Conservation (phyloP, 1,140 invertebrate genomes). For the Pseudachorutes palmiensis region DNA sequence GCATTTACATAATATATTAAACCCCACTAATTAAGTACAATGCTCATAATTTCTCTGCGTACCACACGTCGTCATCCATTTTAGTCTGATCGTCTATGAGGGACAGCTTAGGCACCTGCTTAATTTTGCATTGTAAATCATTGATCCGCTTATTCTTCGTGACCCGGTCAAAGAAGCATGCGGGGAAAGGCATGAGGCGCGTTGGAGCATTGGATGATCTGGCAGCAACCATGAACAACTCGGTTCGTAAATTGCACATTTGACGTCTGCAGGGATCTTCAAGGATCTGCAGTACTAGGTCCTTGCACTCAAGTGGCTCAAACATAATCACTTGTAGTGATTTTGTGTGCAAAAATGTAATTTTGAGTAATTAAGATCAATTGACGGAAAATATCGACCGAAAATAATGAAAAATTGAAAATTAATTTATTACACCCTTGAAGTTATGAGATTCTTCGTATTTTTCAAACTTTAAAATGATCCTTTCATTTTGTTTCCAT, state of each 20-base stretch:
- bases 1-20: no score
- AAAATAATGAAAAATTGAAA: no score
- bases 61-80: not conserved
- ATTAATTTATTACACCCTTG: no score
- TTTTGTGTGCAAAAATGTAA: no score
- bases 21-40: no score
- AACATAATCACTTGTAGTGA: not conserved
- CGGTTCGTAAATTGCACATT: not conserved
- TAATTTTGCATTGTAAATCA: not conserved
- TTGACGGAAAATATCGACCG: no score
- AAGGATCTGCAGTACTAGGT: conserved; percentile 38
- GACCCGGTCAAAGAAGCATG: conserved; percentile 5
- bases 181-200: conserved; percentile 6
- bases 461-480: no score
- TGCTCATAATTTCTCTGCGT: no score
- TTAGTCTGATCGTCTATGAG: not conserved
- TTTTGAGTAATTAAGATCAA: no score
- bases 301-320: not conserved
- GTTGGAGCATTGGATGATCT: not conserved
- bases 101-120: not conserved
- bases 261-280: not conserved
- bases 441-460: no score
- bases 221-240: conserved; percentile 5
- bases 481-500: no score
- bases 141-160: not conserved